Conservation (phyloP, 2,888 invertebrate genomes). For the Hirtodrosophila cameraria region DNA sequence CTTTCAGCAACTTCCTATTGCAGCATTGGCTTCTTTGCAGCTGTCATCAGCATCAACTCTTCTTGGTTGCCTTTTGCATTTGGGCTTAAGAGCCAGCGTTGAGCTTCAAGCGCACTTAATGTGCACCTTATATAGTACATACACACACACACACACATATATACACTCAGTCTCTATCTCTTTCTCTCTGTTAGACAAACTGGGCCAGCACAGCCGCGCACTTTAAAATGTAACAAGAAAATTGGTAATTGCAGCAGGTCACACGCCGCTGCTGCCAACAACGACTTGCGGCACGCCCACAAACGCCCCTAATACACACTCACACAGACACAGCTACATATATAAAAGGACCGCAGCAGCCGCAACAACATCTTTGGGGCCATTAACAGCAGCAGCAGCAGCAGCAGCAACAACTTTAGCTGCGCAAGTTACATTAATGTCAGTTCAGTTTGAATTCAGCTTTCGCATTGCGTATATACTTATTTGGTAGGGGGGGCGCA, state of each 20-base stretch:
- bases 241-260: constrained; percentile 77
- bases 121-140: constrained; percentile 45
- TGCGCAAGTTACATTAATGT: constrained; percentile 57
- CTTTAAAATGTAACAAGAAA: constrained; percentile 70
- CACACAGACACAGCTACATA: constrained; percentile 9
- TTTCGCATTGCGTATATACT: constrained; percentile 41
- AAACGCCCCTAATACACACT: constrained; percentile 23
- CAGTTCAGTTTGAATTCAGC: constrained; percentile 44
- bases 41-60: constrained; percentile 51
- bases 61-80: constrained; percentile 45
- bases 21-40: constrained; percentile 36
- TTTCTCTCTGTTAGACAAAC: constrained; percentile 13
- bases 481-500: constrained; percentile 44
- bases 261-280: constrained; percentile 55
- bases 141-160: constrained; percentile 15
- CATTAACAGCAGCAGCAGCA: constrained; percentile 40
- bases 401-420: constrained; percentile 27
- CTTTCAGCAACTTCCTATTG: neutral
- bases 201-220: constrained; percentile 37
- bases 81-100: constrained; percentile 50
- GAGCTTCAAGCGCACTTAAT: constrained; percentile 65
- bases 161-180: constrained; percentile 6
- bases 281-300: constrained; percentile 44
- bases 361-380: constrained; percentile 69
- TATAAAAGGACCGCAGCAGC: constrained; percentile 55